phyloP scores from a whole-genome alignment of 2,888 invertebrate species.

The Sarcophaga rosellei region DNA sequence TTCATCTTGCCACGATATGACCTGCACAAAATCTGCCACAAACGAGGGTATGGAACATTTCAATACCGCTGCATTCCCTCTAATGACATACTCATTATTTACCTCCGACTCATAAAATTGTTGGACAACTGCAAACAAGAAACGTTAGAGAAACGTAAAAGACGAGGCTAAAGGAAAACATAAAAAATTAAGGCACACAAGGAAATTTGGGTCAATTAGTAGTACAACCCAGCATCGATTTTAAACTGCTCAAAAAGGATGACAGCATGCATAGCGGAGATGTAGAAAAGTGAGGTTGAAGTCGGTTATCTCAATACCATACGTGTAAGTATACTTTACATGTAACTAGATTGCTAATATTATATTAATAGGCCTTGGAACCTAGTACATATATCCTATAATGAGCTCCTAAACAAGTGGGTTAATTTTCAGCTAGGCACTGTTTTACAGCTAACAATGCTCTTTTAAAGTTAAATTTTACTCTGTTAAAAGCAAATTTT shows the following conservation, averaged over 20 bases:
- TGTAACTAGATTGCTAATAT: not conserved
- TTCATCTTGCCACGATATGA: slow-evolving; percentile 88
- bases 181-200: not conserved
- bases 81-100: slow-evolving; percentile 88
- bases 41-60: slow-evolving; percentile 90
- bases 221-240: not conserved
- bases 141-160: slow-evolving; percentile 27
- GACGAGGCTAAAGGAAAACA: not conserved
- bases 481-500: too few relatives aligned
- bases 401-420: too few relatives aligned
- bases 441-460: too few relatives aligned
- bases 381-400: too few relatives aligned
- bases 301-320: too few relatives aligned
- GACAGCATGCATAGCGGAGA: not conserved
- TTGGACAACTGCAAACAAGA: slow-evolving; percentile 84
- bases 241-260: not conserved
- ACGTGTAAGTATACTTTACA: not conserved
- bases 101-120: slow-evolving; percentile 88
- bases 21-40: slow-evolving; percentile 88
- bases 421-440: too few relatives aligned
- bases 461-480: too few relatives aligned
- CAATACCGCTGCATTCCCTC: slow-evolving; percentile 87
- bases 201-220: slow-evolving; percentile 36
- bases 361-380: too few relatives aligned
- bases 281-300: not conserved